These are phyloP conservation scores for Phorcus lineatus DNA, from an alignment of 2,888 invertebrate species.

Conservation along the genomic window DNA sequence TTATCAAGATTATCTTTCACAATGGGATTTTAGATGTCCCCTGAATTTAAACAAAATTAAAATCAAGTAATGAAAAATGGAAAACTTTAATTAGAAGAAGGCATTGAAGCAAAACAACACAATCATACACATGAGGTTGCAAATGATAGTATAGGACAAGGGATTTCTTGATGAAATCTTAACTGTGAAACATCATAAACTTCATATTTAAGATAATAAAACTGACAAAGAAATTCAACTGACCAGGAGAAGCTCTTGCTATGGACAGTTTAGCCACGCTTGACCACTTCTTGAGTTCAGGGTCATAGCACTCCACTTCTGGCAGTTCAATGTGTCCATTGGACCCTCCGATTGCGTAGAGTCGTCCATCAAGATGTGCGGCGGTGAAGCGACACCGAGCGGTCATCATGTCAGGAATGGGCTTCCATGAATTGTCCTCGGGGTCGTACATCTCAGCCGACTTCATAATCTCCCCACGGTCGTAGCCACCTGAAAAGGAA, in stretches of 20 bases:
- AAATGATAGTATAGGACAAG: no score
- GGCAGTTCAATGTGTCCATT: slow-evolving; percentile 89
- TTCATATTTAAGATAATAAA: no score
- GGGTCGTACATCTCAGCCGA: slow-evolving; percentile 86
- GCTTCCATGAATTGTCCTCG: slow-evolving; percentile 82
- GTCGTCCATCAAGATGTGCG: slow-evolving; percentile 81
- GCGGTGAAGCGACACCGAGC: slow-evolving; percentile 88
- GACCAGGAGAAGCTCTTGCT: slow-evolving; percentile 83
- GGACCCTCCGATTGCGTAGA: slow-evolving; percentile 87
- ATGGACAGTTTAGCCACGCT: slow-evolving; percentile 79
- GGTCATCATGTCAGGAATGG: slow-evolving; percentile 83
- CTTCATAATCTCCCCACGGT: slow-evolving; percentile 87
- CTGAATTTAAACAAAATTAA: no score
- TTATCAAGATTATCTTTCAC: no score
- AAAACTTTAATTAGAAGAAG: no score
- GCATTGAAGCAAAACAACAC: no score
- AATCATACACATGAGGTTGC: no score
- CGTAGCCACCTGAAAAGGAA: slow-evolving; percentile 82
- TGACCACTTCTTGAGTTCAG: slow-evolving; percentile 77
- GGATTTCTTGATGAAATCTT: no score
- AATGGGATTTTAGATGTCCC: no score
- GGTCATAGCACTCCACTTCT: slow-evolving; percentile 82
- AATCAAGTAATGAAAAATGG: no score
- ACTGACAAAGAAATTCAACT: background rate
- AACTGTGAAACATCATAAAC: no score